phyloP scores from a whole-genome alignment of 2,113 vertebrate species.

The Brienomyrus brachyistius region DNA sequence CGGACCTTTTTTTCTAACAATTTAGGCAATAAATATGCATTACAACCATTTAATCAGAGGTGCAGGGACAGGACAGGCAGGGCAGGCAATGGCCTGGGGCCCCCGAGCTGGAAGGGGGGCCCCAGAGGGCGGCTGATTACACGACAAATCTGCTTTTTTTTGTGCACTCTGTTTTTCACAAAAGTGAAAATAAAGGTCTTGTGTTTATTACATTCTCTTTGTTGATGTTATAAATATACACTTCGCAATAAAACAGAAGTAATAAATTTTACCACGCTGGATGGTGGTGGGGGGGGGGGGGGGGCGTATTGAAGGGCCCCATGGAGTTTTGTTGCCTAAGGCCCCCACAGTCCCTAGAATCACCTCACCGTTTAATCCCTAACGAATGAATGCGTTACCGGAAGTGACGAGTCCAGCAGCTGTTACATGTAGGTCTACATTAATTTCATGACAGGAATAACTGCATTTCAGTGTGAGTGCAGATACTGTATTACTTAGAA shows the following conservation, averaged over 20 bases:
- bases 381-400: neutral
- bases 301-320: neutral
- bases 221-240: neutral
- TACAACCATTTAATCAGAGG: neutral
- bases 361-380: neutral
- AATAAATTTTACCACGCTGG: neutral
- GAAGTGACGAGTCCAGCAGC: neutral
- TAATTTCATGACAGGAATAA: neutral
- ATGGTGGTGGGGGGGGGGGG: no score
- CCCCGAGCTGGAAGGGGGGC: no score
- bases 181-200: neutral
- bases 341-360: no score
- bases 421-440: neutral
- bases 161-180: neutral
- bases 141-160: neutral
- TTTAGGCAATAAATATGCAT: neutral
- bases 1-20: neutral
- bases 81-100: neutral
- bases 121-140: neutral
- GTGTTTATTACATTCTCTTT: neutral
- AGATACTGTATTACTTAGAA: neutral
- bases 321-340: neutral
- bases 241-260: neutral
- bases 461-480: neutral
- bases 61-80: neutral